These are phyloP conservation scores for Nemopilema nomurai DNA, from an alignment of 30 jellyfish, hydroid and myxozoan genomes.

Conservation along the genomic window DNA sequence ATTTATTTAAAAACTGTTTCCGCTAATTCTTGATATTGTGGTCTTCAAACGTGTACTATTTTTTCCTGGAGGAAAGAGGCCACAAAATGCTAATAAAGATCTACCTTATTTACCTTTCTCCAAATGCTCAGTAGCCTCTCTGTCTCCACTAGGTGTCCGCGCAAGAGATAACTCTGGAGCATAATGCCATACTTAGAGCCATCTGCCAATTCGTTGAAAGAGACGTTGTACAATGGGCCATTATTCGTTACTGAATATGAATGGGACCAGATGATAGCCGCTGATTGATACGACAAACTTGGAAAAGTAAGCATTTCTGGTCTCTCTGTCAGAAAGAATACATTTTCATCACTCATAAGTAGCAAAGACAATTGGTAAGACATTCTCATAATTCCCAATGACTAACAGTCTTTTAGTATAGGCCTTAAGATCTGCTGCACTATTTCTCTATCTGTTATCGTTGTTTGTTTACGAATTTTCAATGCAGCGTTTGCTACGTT, in stretches of 20 bases:
- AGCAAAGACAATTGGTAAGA: not conserved
- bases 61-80: not conserved
- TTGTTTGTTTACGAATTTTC: too few relatives aligned
- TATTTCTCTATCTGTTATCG: too few relatives aligned
- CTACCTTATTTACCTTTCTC: constrained; percentile 44
- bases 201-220: constrained; percentile 61
- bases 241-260: constrained; percentile 21
- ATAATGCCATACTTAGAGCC: constrained; percentile 55
- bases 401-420: too few relatives aligned
- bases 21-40: too few relatives aligned
- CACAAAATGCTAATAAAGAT: not conserved
- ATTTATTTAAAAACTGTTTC: too few relatives aligned
- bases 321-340: constrained; percentile 12
- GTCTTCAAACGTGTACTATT: too few relatives aligned
- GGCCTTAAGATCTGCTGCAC: too few relatives aligned
- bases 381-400: too few relatives aligned
- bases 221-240: constrained; percentile 18
- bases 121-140: constrained; percentile 37
- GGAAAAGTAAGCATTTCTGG: constrained; percentile 56
- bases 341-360: not conserved
- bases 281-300: constrained; percentile 40
- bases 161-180: constrained; percentile 35
- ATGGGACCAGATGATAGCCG: constrained; percentile 43
- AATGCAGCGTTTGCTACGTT: too few relatives aligned
- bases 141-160: constrained; percentile 23